Evolutionary conservation across 2,797 vertebrate species (phyloP).

Genomic region (Forpus xanthops): DNA sequence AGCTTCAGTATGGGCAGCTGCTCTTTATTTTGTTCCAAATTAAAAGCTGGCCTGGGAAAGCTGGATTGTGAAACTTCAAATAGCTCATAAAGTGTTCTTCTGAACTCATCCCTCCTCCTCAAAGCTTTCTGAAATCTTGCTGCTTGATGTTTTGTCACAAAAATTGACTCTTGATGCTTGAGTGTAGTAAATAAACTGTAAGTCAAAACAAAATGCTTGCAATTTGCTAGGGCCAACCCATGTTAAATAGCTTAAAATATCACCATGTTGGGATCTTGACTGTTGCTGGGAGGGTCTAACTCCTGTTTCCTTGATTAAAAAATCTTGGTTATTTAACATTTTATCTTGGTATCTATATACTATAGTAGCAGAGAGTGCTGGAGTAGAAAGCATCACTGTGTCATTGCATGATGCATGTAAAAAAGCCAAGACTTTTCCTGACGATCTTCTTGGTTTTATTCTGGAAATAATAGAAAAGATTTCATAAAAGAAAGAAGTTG

Average conservation of each 20-base stretch:
- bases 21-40: conserved; percentile 2
- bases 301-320: neutral
- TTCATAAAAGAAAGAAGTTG: neutral
- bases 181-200: conserved; percentile 7
- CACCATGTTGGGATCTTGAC: neutral
- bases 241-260: neutral
- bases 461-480: neutral
- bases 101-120: neutral
- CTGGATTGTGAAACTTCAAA: neutral
- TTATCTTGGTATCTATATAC: neutral
- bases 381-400: neutral
- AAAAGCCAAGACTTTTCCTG: neutral
- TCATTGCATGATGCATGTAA: neutral
- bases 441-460: neutral
- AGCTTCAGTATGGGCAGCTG: neutral
- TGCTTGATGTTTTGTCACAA: conserved; percentile 1
- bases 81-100: neutral
- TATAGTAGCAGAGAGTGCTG: neutral
- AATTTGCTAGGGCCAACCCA: neutral
- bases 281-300: neutral
- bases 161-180: neutral
- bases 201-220: conserved; percentile 21
- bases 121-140: neutral
- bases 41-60: conserved; percentile 15
- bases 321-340: neutral